Evolutionary conservation across 2,797 vertebrate genomes (phyloP), one percentile per base, ranked within the genome.

Genomic region (Brachymystax lenok): DNA sequence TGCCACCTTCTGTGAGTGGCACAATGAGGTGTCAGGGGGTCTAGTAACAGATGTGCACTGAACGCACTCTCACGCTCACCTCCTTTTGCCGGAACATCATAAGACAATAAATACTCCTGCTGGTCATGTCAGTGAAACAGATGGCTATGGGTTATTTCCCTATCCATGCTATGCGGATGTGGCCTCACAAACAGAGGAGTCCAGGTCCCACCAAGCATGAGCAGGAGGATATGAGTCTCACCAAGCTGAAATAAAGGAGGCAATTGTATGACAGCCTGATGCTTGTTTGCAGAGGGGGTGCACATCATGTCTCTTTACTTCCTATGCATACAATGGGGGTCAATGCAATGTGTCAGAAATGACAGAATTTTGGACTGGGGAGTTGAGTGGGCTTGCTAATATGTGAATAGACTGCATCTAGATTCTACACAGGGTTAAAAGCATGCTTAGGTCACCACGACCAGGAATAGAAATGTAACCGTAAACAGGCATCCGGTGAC

Each of bases 391-490:
- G 56, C 24, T 68, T 24, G 77, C 69, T 71, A 66, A 24, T 24
- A 71, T 46, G 30, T 17, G 59, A 12, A 66, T 61, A 76, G 63
- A 69, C 16, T 64, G 35, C 40, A 74, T 64, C 72, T 35, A 61
- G 27, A 5, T 4, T 24, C 67, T 24, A 71, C 24, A 16, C 61
- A 71, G 56, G 51, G 56, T 67, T 56, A 51, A 30, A 81, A 82
- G 86, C 63, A 76, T 69, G 56, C 76, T 82, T 85, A 78, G 88
- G 90, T 91, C 88, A 90, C 89, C 89, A 69, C 88, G 86, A 88
- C 91, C 91, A 93, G 88, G 89, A 93, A 93, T 93, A 95, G 93
- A 88, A 79, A 82, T 92, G 94, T 92, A 95, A 93, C 90, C 85
- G 88, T 91, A 94, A 87, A 91, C 88, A 85, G 79, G 85, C 78